Evolutionary conservation across 2,888 invertebrate genomes (phyloP).

Genomic region (Diarsia brunnea): DNA sequence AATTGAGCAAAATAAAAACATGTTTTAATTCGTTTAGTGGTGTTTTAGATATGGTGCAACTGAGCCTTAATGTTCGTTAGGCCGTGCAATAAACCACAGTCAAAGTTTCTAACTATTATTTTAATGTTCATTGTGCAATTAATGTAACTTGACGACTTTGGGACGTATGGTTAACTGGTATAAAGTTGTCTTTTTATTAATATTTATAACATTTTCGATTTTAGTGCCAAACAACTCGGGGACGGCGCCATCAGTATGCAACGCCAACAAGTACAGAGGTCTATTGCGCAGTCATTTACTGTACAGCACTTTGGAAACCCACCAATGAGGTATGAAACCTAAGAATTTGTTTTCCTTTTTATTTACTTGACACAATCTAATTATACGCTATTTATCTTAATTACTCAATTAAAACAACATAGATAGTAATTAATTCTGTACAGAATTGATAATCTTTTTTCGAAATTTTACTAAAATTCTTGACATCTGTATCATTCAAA

Average conservation of each 20-base stretch:
- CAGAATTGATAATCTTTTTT: not conserved
- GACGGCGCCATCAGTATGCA: constrained; percentile 81
- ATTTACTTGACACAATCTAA: not conserved
- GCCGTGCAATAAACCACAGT: constrained; percentile 28
- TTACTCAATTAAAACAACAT: constrained; percentile 5
- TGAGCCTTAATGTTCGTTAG: constrained; percentile 17
- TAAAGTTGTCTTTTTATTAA: constrained; percentile 23
- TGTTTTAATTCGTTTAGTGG: not conserved
- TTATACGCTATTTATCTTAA: not conserved
- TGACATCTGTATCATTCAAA: not conserved
- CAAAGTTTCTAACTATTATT: constrained; percentile 34
- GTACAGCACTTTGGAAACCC: constrained; percentile 87
- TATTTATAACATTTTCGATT: constrained; percentile 40
- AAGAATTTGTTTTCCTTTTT: not conserved
- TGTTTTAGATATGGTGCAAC: constrained; percentile 19
- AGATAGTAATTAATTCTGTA: not conserved
- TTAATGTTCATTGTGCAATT: constrained; percentile 28
- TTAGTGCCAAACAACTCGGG: constrained; percentile 83
- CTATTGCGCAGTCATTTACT: constrained; percentile 87
- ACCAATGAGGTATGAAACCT: constrained; percentile 78
- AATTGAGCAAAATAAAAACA: not conserved
- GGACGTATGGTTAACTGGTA: constrained; percentile 2
- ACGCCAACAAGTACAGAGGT: constrained; percentile 85
- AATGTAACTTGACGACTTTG: constrained; percentile 19
- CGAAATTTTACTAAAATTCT: not conserved